phyloP scores from a whole-genome alignment of 1,140 invertebrate genomes.

The Euura saliciscinereae region DNA sequence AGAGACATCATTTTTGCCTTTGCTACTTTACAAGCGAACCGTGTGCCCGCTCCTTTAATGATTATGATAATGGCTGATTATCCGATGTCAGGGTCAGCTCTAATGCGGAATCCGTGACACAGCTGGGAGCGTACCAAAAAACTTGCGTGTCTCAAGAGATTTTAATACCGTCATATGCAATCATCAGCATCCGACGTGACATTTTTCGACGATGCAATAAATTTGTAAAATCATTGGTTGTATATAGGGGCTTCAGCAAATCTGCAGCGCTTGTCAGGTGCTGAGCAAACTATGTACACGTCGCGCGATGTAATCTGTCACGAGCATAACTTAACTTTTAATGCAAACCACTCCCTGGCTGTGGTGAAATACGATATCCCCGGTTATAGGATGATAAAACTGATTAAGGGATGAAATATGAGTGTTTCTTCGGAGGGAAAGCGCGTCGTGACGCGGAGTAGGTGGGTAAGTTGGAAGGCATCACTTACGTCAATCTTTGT shows the following conservation, averaged over 20 bases:
- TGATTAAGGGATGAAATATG: conserved; percentile 3
- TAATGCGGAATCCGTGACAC: not conserved
- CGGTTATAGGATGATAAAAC: not conserved
- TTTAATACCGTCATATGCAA: no score
- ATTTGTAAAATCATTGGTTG: no score
- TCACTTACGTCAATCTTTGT: not conserved
- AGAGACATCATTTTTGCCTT: conserved; percentile 4
- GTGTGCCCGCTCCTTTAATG: not conserved
- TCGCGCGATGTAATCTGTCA: not conserved
- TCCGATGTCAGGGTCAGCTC: not conserved
- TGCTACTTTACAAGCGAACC: not conserved
- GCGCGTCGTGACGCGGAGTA: no score
- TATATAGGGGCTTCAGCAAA: no score
- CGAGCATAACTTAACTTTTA: not conserved
- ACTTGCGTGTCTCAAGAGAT: not conserved
- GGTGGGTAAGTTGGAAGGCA: not conserved
- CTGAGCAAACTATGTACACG: not conserved
- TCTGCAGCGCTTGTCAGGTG: not conserved
- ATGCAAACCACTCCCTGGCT: not conserved
- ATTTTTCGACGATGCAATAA: no score
- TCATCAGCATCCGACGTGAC: no score
- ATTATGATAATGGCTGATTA: conserved; percentile 4
- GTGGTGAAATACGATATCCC: not conserved
- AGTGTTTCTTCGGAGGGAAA: not conserved
- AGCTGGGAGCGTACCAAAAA: not conserved